Evolutionary conservation across 1,140 invertebrate genomes (phyloP).

Genomic region (Sycobia sp.): DNA sequence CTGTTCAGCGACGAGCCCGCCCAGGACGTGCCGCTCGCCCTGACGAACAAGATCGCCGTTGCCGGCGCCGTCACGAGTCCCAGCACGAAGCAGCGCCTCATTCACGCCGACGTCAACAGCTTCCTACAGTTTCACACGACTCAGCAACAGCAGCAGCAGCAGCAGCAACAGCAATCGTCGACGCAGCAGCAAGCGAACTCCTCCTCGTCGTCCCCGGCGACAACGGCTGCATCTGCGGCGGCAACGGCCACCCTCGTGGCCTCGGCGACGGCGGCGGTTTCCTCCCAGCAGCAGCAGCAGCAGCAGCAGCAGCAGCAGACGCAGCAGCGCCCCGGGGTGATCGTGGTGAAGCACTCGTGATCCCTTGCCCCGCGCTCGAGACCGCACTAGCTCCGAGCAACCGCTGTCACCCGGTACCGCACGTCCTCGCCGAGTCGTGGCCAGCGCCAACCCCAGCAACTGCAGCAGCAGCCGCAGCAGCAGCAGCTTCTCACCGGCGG

Average conservation of each 20-base stretch:
- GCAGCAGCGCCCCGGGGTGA: constrained; percentile 82
- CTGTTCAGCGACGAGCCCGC: constrained; percentile 78
- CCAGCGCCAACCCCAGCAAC: background rate
- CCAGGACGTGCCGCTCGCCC: constrained; percentile 74
- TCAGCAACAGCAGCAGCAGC: constrained; percentile 68
- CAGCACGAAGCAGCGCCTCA: constrained; percentile 51
- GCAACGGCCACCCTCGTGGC: constrained; percentile 44
- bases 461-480: too few relatives aligned
- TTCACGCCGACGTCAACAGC: constrained; percentile 69
- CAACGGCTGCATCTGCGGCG: constrained; percentile 69
- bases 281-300: constrained; percentile 30
- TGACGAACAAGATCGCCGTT: constrained; percentile 67
- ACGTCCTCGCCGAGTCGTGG: too few relatives aligned
- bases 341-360: constrained; percentile 83
- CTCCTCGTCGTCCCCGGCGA: constrained; percentile 63
- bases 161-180: too few relatives aligned
- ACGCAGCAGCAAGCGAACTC: constrained; percentile 52
- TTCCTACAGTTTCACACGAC: constrained; percentile 67
- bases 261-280: constrained; percentile 9
- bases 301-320: constrained; percentile 63
- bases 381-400: constrained; percentile 35
- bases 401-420: constrained; percentile 1
- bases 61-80: constrained; percentile 13
- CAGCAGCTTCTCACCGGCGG: background rate
- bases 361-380: constrained; percentile 49